Conservation (phyloP, 2,797 vertebrate species). For the Pantherophis vulpinus region DNA sequence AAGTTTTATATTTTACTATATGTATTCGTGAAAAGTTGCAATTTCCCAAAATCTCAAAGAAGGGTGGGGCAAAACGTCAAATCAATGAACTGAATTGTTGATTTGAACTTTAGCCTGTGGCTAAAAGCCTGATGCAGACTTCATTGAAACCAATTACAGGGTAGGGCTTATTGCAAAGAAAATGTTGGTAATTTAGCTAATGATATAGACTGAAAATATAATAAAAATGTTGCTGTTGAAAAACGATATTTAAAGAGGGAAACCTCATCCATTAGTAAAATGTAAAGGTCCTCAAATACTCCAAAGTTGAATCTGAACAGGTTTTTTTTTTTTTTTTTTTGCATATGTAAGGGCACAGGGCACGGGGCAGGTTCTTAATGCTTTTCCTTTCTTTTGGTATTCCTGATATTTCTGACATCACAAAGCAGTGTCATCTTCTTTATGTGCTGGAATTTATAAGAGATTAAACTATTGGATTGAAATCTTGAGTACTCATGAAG, state of each 20-base stretch:
- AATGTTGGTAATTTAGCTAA: background rate
- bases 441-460: background rate
- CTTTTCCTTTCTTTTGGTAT: background rate
- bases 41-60: conserved; percentile 1
- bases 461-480: background rate
- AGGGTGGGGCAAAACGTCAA: background rate
- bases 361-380: background rate
- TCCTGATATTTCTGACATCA: background rate
- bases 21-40: background rate
- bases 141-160: conserved; percentile 22
- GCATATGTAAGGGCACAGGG: background rate
- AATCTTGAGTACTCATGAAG: background rate
- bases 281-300: background rate
- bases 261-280: background rate
- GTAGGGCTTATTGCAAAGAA: background rate
- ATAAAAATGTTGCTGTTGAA: background rate
- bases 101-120: conserved; percentile 23
- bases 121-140: conserved; percentile 8
- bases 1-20: background rate
- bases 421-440: background rate
- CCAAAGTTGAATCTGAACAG: background rate
- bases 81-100: conserved; percentile 15
- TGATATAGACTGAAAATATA: background rate
- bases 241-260: background rate
- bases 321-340: no score